phyloP scores from a whole-genome alignment of 1,140 invertebrate genomes.

The Macrotrachela quadricornifera region DNA sequence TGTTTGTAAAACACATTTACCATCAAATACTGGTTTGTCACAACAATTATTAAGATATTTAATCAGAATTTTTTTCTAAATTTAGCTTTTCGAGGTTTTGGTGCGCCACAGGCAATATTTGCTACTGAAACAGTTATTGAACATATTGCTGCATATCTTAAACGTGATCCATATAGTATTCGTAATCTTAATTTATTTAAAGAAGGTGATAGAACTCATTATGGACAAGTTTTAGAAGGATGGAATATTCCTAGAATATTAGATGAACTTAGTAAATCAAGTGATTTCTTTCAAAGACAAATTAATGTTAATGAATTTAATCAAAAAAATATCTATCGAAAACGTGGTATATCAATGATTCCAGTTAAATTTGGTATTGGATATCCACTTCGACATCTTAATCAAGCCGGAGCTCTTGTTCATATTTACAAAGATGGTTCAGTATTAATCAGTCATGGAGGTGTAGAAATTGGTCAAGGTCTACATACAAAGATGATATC shows the following conservation, averaged over 20 bases:
- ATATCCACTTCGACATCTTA: constrained; percentile 54
- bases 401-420: constrained; percentile 64
- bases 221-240: constrained; percentile 47
- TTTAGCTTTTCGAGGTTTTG: constrained; percentile 23
- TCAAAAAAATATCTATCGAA: constrained; percentile 57
- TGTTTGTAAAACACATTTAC: constrained; percentile 26
- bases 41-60: not conserved
- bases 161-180: constrained; percentile 28
- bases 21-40: constrained; percentile 28
- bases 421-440: constrained; percentile 73
- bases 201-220: constrained; percentile 55
- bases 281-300: constrained; percentile 43
- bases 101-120: constrained; percentile 25
- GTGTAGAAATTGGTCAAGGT: constrained; percentile 90
- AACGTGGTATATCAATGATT: constrained; percentile 61
- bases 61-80: not conserved
- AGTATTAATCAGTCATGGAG: constrained; percentile 64
- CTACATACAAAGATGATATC: constrained; percentile 84
- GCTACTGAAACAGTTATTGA: constrained; percentile 20
- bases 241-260: constrained; percentile 59
- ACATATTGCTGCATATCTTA: constrained; percentile 17
- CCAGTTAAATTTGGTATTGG: constrained; percentile 74
- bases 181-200: constrained; percentile 54
- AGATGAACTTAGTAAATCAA: constrained; percentile 49
- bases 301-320: constrained; percentile 47